Conservation (phyloP, 2,888 invertebrate genomes). For the Rotaria sp. region DNA sequence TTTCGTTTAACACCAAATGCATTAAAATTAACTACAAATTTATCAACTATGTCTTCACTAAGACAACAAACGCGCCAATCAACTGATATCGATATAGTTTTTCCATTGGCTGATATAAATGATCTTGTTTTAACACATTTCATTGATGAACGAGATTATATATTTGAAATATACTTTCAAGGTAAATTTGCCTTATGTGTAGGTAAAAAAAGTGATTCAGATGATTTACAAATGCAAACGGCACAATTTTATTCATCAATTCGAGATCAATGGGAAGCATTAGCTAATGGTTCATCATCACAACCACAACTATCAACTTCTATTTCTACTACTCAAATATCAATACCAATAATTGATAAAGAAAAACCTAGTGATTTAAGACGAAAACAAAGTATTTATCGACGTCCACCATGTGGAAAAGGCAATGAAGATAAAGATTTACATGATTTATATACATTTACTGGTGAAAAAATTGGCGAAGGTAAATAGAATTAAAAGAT, state of each 20-base stretch:
- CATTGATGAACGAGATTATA: not conserved
- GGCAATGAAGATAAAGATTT: not conserved
- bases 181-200: not conserved
- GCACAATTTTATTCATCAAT: conserved; percentile 17
- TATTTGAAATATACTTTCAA: conserved; percentile 5
- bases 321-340: not conserved
- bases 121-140: not conserved
- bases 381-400: not conserved
- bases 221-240: conserved; percentile 1
- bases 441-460: not conserved
- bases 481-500: not conserved
- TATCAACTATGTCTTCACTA: not conserved
- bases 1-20: not conserved
- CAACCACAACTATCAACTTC: not conserved
- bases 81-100: not conserved
- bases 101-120: not conserved
- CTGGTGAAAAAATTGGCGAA: conserved; percentile 3
- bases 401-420: not conserved
- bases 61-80: not conserved
- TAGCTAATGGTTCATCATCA: not conserved
- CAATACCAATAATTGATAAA: not conserved
- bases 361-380: not conserved
- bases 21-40: not conserved
- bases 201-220: conserved; percentile 6
- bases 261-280: not conserved